A percentile compares a stretch with the other conserved stretches of the same genome.
Evolutionary conservation across 2,113 vertebrate genomes (phyloP).

Genomic region (Corynorhinus townsendii): DNA sequence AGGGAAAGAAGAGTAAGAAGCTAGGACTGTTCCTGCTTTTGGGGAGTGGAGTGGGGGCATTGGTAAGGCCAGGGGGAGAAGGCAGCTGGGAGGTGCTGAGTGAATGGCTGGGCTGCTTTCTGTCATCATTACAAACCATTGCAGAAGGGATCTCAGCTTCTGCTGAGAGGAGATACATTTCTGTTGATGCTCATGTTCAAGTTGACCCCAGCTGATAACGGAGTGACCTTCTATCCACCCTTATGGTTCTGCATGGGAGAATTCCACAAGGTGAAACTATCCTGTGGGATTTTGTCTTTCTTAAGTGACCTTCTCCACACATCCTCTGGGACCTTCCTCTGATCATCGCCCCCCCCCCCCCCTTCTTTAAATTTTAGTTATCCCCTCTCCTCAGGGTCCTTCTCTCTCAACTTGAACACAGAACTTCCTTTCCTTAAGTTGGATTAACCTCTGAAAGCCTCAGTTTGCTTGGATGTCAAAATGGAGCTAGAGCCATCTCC

Average conservation of each 20-base stretch:
- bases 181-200: not conserved
- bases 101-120: not conserved
- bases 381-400: not conserved
- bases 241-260: not conserved
- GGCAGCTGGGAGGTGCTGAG: not conserved
- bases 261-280: not conserved
- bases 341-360: too few species aligned
- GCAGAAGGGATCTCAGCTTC: not conserved
- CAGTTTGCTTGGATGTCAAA: not conserved
- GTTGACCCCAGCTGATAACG: not conserved
- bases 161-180: not conserved
- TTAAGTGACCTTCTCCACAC: not conserved
- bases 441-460: not conserved
- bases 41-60: rapidly evolving
- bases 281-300: not conserved
- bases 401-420: not conserved
- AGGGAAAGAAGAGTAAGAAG: not conserved
- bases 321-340: not conserved
- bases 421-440: not conserved
- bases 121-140: not conserved
- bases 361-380: not conserved
- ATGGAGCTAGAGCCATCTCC: rapidly evolving
- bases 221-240: not conserved
- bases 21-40: not conserved
- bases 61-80: not conserved